These are phyloP conservation scores for Sus cebifrons DNA, from an alignment of 2,797 vertebrate species.

Conservation along the genomic window DNA sequence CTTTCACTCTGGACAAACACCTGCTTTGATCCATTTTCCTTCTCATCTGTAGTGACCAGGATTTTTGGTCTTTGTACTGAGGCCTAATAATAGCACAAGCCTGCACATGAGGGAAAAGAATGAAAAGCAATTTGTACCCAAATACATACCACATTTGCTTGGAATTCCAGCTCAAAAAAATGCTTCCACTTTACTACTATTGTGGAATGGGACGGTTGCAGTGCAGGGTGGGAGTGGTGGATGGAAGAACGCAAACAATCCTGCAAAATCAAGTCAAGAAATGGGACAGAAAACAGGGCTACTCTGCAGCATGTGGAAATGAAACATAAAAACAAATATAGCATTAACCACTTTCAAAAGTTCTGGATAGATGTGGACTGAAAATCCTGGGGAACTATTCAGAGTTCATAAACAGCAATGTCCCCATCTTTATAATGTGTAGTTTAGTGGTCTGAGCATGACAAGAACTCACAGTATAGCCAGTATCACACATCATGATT, in stretches of 20 bases:
- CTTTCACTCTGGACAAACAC: neutral
- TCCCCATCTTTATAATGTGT: neutral
- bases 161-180: neutral
- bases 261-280: neutral
- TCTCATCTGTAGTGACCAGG: neutral
- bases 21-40: neutral
- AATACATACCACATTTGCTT: neutral
- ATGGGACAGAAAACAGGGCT: neutral
- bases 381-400: neutral
- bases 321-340: neutral
- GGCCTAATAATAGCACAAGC: neutral
- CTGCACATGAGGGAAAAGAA: neutral
- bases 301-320: neutral
- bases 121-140: neutral
- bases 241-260: neutral
- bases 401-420: neutral
- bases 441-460: rapidly evolving
- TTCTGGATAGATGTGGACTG: no score
- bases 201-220: neutral
- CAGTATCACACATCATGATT: neutral
- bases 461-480: no score
- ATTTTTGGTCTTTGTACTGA: neutral
- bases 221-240: neutral
- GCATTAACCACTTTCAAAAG: neutral
- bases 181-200: neutral